Evolutionary conservation across 2,888 invertebrate species (phyloP).

Genomic region (Tortricodes alternella): DNA sequence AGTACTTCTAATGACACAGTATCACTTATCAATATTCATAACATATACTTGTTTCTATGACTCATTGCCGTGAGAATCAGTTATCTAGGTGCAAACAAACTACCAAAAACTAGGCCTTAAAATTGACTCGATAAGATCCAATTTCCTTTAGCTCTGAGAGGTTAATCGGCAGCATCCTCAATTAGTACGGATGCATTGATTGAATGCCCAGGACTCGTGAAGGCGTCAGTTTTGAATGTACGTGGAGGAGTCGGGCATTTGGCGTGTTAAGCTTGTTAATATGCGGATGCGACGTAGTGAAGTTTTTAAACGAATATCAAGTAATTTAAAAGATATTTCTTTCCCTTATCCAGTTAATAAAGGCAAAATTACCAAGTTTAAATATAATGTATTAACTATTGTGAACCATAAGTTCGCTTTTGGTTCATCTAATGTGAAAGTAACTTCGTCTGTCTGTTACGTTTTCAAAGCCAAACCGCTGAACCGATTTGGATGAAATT

Average conservation of each 20-base stretch:
- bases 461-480: too few relatives aligned
- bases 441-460: too few relatives aligned
- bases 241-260: neutral
- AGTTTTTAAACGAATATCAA: neutral
- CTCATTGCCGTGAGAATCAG: conserved; percentile 23
- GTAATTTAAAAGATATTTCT: too few relatives aligned
- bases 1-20: conserved; percentile 13
- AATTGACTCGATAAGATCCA: neutral
- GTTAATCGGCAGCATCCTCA: conserved; percentile 14
- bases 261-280: neutral
- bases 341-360: too few relatives aligned
- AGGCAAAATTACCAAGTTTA: too few relatives aligned
- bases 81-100: conserved; percentile 13
- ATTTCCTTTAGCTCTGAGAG: neutral
- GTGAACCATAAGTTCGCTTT: too few relatives aligned
- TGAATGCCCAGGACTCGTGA: neutral
- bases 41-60: conserved; percentile 22
- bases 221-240: neutral
- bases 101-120: neutral
- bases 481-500: too few relatives aligned
- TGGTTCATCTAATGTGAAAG: too few relatives aligned
- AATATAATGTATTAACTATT: too few relatives aligned
- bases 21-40: conserved; percentile 25
- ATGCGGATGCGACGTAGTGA: neutral
- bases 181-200: conserved; percentile 7